phyloP scores from a whole-genome alignment of 2,797 vertebrate genomes.

The Gorsachius magnificus region DNA sequence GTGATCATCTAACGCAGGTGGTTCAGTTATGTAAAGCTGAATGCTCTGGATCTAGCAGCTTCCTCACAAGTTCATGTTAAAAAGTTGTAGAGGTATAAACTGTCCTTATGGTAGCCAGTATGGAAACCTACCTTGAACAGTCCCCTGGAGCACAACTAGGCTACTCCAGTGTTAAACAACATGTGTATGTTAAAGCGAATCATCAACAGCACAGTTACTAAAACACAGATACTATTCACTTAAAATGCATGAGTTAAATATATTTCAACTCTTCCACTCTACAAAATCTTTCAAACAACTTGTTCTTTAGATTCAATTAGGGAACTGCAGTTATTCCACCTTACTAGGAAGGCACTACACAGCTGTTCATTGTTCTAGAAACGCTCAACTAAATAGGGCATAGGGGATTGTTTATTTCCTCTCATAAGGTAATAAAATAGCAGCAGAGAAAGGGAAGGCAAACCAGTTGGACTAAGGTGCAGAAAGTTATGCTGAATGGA shows the following conservation, averaged over 20 bases:
- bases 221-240: rapidly evolving
- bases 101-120: rapidly evolving
- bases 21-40: not conserved
- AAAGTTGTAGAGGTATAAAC: not conserved
- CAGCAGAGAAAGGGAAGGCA: not conserved
- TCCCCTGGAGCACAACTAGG: not conserved
- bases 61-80: too few relatives aligned
- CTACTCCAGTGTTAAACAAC: not conserved
- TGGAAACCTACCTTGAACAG: not conserved
- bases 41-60: rapidly evolving
- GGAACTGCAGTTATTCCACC: not conserved
- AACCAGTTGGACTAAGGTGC: not conserved
- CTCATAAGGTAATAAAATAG: not conserved
- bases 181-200: rapidly evolving
- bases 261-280: not conserved
- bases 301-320: not conserved
- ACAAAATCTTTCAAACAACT: not conserved
- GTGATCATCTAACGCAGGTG: rapidly evolving
- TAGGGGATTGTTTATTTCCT: not conserved
- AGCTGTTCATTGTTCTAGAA: not conserved
- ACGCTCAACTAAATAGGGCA: not conserved
- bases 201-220: not conserved
- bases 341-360: not conserved
- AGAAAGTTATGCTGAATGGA: not conserved
- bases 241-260: not conserved